Evolutionary conservation across 2,797 vertebrate genomes (phyloP), one percentile per base, ranked within the genome.

Genomic region (Acanthornis magna): DNA sequence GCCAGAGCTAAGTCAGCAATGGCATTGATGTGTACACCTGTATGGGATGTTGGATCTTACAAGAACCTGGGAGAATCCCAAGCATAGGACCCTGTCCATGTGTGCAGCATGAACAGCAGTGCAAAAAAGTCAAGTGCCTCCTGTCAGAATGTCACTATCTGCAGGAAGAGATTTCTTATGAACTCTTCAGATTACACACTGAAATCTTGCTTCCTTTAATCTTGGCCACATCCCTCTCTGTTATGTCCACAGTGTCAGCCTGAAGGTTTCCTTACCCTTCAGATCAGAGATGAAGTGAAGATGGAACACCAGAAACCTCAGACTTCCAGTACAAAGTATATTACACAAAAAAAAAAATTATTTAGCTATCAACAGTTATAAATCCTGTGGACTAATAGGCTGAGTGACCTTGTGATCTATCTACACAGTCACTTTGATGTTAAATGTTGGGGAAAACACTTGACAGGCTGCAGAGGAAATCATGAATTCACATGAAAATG

Each of bases 371-470:
- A 67, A 16, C 4, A 50, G 47, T 47, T 85, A 34, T 48, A 68
- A 92, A 75, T 70, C 38, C 40, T 8, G 3, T 60, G 16, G 43
- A 90, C 60, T 88, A 77, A 53, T 53, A 71, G 51, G 3, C 27
- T 53, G 29, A 3, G 8, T 32, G 23, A 67, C 20, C 10, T 78
- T 62, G n/a, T 61, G 58, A 48, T 74, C 34, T 73, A 30, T 16
- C 30, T 78, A 17, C 30, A 48, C 10, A 9, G 21, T 85, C 43
- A 34, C 26, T 76, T 50, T 54, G 40, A 63, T 84, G 40, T 63
- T 78, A 85, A 78, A 62, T 78, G 32, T 51, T 72, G 21, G 27
- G 66, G 43, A 89, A 95, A 96, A 66, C 17, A 25, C 34, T 47
- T 84, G 76, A 43, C 30, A 70, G 26, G 11, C 42, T 54, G 22